Conservation (phyloP, 2,888 invertebrate genomes). For the Acanthopleura granulata region DNA sequence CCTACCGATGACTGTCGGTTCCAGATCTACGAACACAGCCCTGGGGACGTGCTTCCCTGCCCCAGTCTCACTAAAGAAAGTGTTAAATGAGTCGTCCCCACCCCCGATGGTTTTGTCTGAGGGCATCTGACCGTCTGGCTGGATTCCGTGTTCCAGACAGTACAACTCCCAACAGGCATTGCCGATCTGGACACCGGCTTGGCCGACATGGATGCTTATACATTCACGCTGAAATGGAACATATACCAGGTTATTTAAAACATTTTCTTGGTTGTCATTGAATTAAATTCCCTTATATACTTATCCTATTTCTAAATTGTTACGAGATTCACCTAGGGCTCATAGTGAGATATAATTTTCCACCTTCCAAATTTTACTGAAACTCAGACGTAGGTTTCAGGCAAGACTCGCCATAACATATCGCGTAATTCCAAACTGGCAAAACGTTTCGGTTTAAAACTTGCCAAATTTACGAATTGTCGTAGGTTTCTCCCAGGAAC, state of each 20-base stretch:
- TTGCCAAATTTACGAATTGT: too few relatives aligned
- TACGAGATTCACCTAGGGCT: too few relatives aligned
- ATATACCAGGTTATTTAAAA: neutral
- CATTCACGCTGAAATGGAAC: neutral
- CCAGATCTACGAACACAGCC: neutral
- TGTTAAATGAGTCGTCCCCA: neutral
- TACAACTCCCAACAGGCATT: neutral
- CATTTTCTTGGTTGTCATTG: too few relatives aligned
- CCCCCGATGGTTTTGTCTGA: slow-evolving; percentile 5
- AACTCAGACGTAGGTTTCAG: too few relatives aligned
- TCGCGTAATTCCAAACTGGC: too few relatives aligned
- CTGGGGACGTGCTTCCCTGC: neutral
- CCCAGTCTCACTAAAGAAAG: neutral
- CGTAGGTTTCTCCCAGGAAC: too few relatives aligned
- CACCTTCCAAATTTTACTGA: too few relatives aligned
- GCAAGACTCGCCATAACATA: too few relatives aligned
- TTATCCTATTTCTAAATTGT: too few relatives aligned
- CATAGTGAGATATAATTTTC: too few relatives aligned
- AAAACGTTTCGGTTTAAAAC: too few relatives aligned
- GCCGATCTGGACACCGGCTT: neutral
- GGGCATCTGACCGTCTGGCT: slow-evolving; percentile 8
- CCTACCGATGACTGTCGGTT: neutral
- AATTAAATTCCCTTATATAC: too few relatives aligned
- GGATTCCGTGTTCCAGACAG: slow-evolving; percentile 10
- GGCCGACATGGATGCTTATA: neutral